Evolutionary conservation across 2,888 invertebrate species (phyloP).

Genomic region (Acleris cristana): DNA sequence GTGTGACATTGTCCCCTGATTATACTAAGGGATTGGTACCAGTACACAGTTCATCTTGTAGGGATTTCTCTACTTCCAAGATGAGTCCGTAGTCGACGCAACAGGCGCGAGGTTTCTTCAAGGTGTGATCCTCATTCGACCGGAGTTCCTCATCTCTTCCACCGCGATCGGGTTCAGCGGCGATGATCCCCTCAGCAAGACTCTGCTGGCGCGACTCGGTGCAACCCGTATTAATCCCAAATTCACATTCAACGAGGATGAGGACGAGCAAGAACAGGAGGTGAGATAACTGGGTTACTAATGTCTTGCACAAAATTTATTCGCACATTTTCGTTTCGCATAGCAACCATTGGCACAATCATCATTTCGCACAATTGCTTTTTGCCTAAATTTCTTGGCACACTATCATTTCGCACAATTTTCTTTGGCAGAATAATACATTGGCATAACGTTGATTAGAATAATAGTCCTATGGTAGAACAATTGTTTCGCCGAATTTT

Average conservation of each 20-base stretch:
- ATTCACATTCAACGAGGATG: constrained; percentile 71
- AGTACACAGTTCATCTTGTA: constrained; percentile 43
- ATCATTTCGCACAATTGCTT: too few species aligned
- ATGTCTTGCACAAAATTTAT: too few species aligned
- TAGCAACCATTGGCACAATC: too few species aligned
- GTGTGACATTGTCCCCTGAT: too few species aligned
- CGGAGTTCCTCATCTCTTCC: constrained; percentile 67
- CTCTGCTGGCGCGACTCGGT: constrained; percentile 70
- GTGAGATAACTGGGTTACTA: constrained; percentile 52
- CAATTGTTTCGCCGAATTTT: too few species aligned
- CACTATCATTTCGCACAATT: too few species aligned
- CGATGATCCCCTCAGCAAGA: constrained; percentile 57
- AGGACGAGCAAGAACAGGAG: constrained; percentile 76
- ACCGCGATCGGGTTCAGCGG: constrained; percentile 53
- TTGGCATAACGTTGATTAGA: too few species aligned
- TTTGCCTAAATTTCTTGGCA: too few species aligned
- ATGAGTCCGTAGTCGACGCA: constrained; percentile 59
- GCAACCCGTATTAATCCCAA: constrained; percentile 62
- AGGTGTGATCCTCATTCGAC: constrained; percentile 63
- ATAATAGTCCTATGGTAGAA: too few species aligned
- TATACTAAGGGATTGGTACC: neutral
- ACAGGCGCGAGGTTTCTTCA: constrained; percentile 59
- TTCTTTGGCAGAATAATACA: too few species aligned
- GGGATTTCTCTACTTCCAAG: constrained; percentile 74
- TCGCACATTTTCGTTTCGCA: too few species aligned